Percentiles rank a stretch among this genome's conserved stretches.
These are phyloP conservation scores for Dicranocentrus wangi DNA, from an alignment of 2,888 invertebrate genomes.

Conservation along the genomic window DNA sequence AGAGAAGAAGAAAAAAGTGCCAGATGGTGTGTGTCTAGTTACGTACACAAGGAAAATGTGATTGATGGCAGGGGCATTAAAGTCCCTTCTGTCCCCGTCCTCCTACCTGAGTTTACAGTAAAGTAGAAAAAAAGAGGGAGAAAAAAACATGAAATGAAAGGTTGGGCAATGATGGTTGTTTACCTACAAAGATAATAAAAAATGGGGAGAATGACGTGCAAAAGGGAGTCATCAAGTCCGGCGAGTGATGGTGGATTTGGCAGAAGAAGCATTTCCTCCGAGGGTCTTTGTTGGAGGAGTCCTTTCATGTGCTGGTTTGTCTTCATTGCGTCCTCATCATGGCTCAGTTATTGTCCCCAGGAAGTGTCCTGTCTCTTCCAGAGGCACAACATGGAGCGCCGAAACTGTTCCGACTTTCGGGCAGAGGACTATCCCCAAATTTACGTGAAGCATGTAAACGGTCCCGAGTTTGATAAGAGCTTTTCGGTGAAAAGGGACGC, in stretches of 20 bases:
- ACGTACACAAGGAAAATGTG: not conserved
- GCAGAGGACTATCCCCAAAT: constrained; percentile 40
- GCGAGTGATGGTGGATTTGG: not conserved
- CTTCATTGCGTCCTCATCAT: constrained; percentile 3
- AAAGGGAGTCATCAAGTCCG: not conserved
- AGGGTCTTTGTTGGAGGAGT: not conserved
- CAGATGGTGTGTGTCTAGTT: no score
- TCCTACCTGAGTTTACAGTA: not conserved
- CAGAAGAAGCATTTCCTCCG: not conserved
- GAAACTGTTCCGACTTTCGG: constrained; percentile 44
- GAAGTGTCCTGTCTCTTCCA: constrained; percentile 37
- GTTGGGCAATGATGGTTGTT: not conserved
- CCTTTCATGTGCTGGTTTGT: not conserved
- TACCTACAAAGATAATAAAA: not conserved
- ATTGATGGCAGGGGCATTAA: not conserved
- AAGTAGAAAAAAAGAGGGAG: not conserved
- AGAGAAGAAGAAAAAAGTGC: no score
- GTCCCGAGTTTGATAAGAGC: constrained; percentile 27
- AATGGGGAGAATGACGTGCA: not conserved
- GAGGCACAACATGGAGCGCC: constrained; percentile 24
- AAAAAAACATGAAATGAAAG: not conserved
- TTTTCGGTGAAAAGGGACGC: constrained; percentile 31
- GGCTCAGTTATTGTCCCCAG: constrained; percentile 21
- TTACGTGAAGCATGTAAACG: constrained; percentile 31
- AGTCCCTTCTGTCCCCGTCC: not conserved